phyloP scores from a whole-genome alignment of 2,888 invertebrate genomes.

The Monochamus alternatus region DNA sequence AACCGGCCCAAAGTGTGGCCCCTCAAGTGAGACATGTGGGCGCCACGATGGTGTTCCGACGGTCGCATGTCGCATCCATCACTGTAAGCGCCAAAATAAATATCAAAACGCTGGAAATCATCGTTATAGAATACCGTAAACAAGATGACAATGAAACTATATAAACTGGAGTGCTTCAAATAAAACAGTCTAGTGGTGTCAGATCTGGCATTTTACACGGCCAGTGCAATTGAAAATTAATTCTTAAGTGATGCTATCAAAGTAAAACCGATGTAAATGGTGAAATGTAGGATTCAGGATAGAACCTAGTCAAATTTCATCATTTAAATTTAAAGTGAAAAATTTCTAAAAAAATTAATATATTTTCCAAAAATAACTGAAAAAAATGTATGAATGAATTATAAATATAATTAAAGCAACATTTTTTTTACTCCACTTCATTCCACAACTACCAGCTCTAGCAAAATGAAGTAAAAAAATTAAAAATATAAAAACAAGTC shows the following conservation, averaged over 20 bases:
- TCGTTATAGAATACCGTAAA: background rate
- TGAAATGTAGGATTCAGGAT: no score
- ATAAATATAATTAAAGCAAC: background rate
- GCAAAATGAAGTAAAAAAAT: background rate
- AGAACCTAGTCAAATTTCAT: no score
- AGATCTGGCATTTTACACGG: no score
- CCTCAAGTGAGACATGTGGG: conserved; percentile 69
- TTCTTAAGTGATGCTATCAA: no score
- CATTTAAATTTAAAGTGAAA: no score
- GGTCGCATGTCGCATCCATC: conserved; percentile 71
- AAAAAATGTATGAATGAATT: background rate
- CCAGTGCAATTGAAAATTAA: no score
- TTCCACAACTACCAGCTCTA: background rate
- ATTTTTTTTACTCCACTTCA: background rate
- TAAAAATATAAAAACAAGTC: background rate
- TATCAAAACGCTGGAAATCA: no score
- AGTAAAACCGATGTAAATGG: no score
- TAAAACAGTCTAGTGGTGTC: no score
- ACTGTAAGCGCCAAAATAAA: conserved; percentile 60
- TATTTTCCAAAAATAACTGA: no score
- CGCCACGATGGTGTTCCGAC: conserved; percentile 66
- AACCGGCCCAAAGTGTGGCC: conserved; percentile 81
- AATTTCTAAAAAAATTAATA: no score
- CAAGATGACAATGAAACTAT: background rate
- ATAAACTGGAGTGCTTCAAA: background rate